Conservation (phyloP, 2,113 vertebrate genomes). For the Laticauda colubrina region DNA sequence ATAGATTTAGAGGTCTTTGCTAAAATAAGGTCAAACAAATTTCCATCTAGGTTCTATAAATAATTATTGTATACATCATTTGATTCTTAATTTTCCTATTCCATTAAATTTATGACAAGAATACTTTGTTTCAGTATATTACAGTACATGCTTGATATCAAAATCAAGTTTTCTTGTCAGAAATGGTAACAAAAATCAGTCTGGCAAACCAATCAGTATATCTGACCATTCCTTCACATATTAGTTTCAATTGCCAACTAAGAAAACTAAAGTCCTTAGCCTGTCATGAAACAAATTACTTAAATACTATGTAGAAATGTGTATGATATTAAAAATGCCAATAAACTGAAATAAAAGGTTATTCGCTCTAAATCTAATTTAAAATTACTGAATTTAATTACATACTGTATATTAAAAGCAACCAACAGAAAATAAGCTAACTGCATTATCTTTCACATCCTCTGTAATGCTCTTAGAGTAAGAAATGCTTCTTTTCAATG, state of each 20-base stretch:
- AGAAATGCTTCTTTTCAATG: background rate
- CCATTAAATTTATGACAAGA: conserved; percentile 1
- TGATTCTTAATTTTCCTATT: background rate
- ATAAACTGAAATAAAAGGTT: background rate
- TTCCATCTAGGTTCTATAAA: conserved; percentile 3
- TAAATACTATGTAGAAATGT: conserved; percentile 23
- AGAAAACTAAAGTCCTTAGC: background rate
- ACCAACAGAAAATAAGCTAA: background rate
- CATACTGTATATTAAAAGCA: background rate
- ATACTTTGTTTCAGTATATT: background rate
- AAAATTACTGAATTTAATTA: background rate
- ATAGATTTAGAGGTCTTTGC: background rate
- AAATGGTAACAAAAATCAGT: conserved; percentile 28
- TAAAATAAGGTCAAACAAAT: conserved; percentile 24
- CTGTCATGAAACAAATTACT: background rate
- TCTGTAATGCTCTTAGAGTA: background rate
- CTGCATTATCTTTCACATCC: background rate
- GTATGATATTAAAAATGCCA: background rate
- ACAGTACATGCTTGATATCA: background rate
- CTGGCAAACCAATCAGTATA: conserved; percentile 39
- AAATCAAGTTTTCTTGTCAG: conserved; percentile 19
- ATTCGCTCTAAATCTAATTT: background rate
- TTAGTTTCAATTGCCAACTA: conserved; percentile 5
- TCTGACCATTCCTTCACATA: conserved; percentile 30
- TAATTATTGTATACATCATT: background rate